Conservation (phyloP, 2,888 invertebrate genomes). For the Lepidocyrtoides sp. region DNA sequence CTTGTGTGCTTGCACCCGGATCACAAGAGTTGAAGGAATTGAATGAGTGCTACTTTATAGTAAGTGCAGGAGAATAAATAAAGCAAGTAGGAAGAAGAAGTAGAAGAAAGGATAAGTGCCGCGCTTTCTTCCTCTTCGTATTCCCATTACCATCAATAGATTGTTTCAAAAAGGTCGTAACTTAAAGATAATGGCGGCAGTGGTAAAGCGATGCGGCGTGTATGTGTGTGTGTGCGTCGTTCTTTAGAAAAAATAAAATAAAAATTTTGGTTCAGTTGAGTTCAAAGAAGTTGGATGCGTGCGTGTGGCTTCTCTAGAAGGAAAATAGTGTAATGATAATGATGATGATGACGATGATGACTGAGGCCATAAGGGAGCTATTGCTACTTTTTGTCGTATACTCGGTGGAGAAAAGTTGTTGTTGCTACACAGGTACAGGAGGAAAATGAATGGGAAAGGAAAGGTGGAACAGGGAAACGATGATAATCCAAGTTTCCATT, state of each 20-base stretch:
- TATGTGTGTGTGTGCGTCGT: too few relatives aligned
- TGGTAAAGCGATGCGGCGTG: conserved; percentile 18
- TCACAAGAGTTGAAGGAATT: neutral
- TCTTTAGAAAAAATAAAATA: neutral
- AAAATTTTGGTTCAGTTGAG: conserved; percentile 36
- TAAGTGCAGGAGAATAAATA: neutral
- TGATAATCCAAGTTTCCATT: neutral
- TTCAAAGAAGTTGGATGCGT: too few relatives aligned
- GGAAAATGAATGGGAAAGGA: neutral
- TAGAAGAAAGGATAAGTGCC: neutral
- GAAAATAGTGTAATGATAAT: conserved; percentile 3
- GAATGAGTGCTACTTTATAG: neutral
- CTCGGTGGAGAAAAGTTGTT: neutral
- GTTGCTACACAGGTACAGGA: conserved; percentile 30
- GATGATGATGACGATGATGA: conserved; percentile 21
- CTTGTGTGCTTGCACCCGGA: neutral
- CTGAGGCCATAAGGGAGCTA: conserved; percentile 34
- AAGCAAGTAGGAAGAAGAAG: neutral
- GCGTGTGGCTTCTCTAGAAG: conserved; percentile 19
- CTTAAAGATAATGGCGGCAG: conserved; percentile 60
- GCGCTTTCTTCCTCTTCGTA: neutral
- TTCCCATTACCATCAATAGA: conserved; percentile 48
- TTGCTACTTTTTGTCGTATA: neutral
- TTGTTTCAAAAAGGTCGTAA: conserved; percentile 52
- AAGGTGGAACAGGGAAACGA: conserved; percentile 6